A percentile compares a stretch with the other conserved stretches of the same genome.
Evolutionary conservation across 2,888 invertebrate species (phyloP).

Genomic region (Lagria hirta): DNA sequence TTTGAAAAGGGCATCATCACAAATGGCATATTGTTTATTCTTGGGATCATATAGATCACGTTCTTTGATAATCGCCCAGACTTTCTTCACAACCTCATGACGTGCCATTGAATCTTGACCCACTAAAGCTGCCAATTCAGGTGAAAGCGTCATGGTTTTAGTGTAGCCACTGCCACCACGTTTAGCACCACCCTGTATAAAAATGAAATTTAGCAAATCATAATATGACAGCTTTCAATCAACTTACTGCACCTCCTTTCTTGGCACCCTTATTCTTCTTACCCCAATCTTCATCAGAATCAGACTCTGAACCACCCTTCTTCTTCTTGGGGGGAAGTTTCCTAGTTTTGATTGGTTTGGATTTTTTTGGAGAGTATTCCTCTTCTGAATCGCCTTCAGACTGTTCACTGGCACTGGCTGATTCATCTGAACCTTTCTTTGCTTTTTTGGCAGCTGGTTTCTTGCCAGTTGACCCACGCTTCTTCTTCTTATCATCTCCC

Average conservation of each 20-base stretch:
- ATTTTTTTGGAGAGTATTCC: conserved; percentile 63
- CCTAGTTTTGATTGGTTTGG: conserved; percentile 57
- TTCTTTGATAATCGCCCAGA: conserved; percentile 89
- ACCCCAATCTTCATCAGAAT: conserved; percentile 70
- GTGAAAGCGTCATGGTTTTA: conserved; percentile 79
- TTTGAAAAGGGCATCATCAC: conserved; percentile 85
- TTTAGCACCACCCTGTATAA: conserved; percentile 45
- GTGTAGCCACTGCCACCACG: conserved; percentile 79
- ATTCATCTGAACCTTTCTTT: conserved; percentile 58
- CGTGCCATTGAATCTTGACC: conserved; percentile 83
- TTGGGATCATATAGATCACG: conserved; percentile 88
- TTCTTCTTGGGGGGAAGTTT: conserved; percentile 61
- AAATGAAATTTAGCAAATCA: too few species aligned
- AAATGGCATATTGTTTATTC: conserved; percentile 93
- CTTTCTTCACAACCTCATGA: conserved; percentile 86
- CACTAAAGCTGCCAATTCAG: conserved; percentile 80
- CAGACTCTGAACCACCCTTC: conserved; percentile 68
- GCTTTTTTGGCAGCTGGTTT: conserved; percentile 56
- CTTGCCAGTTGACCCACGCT: conserved; percentile 58
- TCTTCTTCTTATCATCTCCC: conserved; percentile 61
- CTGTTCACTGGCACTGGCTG: conserved; percentile 55
- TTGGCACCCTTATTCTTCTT: conserved; percentile 59
- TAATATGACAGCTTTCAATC: not conserved
- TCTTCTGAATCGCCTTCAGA: conserved; percentile 61
- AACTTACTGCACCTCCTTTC: conserved; percentile 44